phyloP scores from a whole-genome alignment of 2,113 vertebrate genomes.

The Crotalus tigris region DNA sequence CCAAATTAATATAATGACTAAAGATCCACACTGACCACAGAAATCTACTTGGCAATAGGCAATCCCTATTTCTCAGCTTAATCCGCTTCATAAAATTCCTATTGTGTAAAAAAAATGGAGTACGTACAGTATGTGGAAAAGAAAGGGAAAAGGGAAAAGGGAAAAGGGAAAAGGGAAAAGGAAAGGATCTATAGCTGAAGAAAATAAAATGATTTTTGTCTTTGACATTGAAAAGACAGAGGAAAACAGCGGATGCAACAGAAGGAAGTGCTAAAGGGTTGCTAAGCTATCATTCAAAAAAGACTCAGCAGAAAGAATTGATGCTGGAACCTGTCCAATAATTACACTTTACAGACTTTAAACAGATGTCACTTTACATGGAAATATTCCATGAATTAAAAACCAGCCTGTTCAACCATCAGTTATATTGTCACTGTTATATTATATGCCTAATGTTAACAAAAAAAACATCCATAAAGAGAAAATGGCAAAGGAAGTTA shows the following conservation, averaged over 20 bases:
- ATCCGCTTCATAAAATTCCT: neutral
- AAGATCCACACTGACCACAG: neutral
- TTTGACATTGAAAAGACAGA: conserved; percentile 1
- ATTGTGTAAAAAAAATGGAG: neutral
- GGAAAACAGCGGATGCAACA: conserved; percentile 23
- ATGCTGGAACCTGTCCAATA: conserved; percentile 62
- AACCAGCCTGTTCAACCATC: conserved; percentile 61
- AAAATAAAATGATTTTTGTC: conserved; percentile 43
- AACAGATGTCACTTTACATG: conserved; percentile 64
- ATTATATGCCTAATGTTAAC: conserved; percentile 57
- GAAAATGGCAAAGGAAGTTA: conserved; percentile 20
- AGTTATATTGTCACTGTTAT: conserved; percentile 54
- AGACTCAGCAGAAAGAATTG: conserved; percentile 52
- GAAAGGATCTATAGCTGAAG: neutral
- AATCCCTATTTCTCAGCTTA: neutral
- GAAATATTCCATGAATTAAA: conserved; percentile 68
- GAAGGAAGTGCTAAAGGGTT: conserved; percentile 44
- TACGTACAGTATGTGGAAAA: too few species aligned
- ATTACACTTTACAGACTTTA: conserved; percentile 65
- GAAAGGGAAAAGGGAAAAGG: neutral
- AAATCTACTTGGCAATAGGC: neutral
- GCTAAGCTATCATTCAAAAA: conserved; percentile 54
- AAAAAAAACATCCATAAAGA: conserved; percentile 39
- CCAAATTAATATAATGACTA: neutral
- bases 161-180: too few species aligned